Conservation (phyloP, 2,888 invertebrate species). For the Aspidapion aeneum region DNA sequence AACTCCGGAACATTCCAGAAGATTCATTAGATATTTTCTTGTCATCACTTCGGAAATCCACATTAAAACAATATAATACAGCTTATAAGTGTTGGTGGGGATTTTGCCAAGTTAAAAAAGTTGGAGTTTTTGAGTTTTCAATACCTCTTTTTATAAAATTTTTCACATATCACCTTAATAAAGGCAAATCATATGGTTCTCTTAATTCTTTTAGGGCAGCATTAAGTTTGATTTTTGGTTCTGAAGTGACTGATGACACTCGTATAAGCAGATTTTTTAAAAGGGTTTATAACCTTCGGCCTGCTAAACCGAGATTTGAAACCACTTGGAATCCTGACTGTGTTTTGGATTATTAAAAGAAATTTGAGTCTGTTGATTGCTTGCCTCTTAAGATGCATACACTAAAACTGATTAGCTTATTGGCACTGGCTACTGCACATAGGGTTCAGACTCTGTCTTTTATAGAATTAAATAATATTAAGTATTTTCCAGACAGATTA, state of each 20-base stretch:
- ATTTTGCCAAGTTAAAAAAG: background rate
- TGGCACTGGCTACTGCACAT: conserved; percentile 18
- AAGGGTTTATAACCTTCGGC: conserved; percentile 12
- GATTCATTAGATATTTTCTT: conserved; percentile 12
- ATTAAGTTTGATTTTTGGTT: conserved; percentile 10
- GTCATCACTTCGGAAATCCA: conserved; percentile 8
- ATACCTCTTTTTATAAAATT: background rate
- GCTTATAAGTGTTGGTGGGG: conserved; percentile 1
- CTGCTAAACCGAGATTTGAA: conserved; percentile 16
- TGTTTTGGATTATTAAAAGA: conserved; percentile 14
- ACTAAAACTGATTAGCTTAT: conserved; percentile 12
- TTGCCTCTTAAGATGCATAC: conserved; percentile 1
- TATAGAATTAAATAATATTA: conserved; percentile 16
- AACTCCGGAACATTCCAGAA: conserved; percentile 7
- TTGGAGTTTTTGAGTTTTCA: background rate
- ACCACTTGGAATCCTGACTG: conserved; percentile 16
- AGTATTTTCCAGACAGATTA: background rate
- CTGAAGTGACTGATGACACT: conserved; percentile 6
- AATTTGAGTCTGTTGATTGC: conserved; percentile 4
- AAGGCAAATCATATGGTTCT: conserved; percentile 5
- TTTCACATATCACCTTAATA: background rate
- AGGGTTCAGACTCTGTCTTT: conserved; percentile 17
- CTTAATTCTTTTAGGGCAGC: conserved; percentile 18
- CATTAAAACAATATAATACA: conserved; percentile 9
- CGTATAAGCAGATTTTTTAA: conserved; percentile 16